Evolutionary conservation across 1,140 invertebrate genomes (phyloP).

Genomic region (Wasmannia auropunctata): DNA sequence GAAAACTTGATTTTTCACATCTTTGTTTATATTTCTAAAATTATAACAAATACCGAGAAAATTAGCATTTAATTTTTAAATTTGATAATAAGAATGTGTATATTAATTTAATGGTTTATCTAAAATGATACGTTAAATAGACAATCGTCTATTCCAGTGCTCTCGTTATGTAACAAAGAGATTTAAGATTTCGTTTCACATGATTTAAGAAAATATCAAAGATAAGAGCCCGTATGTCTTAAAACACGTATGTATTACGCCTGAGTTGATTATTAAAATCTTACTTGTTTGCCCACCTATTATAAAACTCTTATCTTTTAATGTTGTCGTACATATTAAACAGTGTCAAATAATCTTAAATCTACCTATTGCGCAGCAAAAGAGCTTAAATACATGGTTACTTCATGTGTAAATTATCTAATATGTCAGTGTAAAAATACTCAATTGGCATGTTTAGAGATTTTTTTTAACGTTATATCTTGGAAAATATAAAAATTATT

Average conservation of each 20-base stretch:
- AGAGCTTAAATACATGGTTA: neutral
- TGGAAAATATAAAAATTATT: neutral
- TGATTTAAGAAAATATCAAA: neutral
- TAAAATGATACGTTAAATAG: neutral
- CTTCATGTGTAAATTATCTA: too few relatives aligned
- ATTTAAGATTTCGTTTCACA: neutral
- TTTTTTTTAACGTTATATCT: neutral
- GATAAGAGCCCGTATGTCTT: neutral
- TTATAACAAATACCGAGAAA: neutral
- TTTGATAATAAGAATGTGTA: neutral
- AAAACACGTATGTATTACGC: neutral
- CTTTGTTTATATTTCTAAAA: neutral
- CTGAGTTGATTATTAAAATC: neutral
- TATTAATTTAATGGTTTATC: neutral
- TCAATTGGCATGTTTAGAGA: neutral
- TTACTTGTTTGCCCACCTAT: neutral
- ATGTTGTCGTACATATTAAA: neutral
- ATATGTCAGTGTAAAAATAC: neutral
- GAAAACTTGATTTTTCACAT: neutral
- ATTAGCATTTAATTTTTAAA: neutral
- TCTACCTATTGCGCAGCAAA: neutral
- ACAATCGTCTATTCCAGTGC: neutral
- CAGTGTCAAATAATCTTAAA: neutral
- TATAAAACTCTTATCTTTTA: conserved; percentile 4
- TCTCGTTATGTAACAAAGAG: neutral